A percentile compares a stretch with the other conserved stretches of the same genome.
Evolutionary conservation across 2,797 vertebrate genomes (phyloP).

Genomic region (Myripristis jacobus): DNA sequence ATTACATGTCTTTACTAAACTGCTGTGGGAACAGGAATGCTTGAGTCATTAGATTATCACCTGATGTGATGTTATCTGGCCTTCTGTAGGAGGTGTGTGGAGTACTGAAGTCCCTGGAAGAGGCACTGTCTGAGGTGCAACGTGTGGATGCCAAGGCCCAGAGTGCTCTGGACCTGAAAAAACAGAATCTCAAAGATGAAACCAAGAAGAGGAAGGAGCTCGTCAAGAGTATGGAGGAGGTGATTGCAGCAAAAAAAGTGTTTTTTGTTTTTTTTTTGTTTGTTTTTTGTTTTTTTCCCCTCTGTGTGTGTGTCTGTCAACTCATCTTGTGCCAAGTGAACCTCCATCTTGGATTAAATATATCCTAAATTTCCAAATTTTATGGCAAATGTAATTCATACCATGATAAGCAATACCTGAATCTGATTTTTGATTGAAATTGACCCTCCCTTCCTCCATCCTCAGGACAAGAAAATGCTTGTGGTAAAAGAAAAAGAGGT

Average conservation of each 20-base stretch:
- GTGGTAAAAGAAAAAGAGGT: conserved; percentile 89
- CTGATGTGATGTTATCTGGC: not conserved
- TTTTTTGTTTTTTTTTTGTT: not conserved
- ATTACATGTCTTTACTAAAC: too few species aligned
- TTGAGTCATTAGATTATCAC: not conserved
- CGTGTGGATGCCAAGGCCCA: conserved; percentile 88
- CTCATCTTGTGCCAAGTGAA: too few species aligned
- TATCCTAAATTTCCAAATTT: too few species aligned
- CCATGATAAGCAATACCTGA: not conserved
- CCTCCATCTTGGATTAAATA: not conserved
- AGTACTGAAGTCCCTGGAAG: conserved; percentile 85
- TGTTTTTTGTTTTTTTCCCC: too few species aligned
- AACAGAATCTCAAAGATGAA: conserved; percentile 91
- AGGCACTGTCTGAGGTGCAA: conserved; percentile 86
- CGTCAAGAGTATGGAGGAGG: conserved; percentile 90
- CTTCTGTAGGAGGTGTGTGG: conserved; percentile 85
- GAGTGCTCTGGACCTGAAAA: conserved; percentile 92
- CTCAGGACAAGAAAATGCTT: conserved; percentile 90
- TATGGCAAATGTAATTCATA: not conserved
- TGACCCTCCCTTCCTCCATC: not conserved
- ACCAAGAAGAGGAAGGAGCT: conserved; percentile 87
- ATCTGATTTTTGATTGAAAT: not conserved
- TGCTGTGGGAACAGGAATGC: too few species aligned
- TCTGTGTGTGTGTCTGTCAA: too few species aligned
- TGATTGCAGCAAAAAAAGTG: conserved; percentile 60